Conservation (phyloP, 2,797 vertebrate species). For the Cossypha heuglini region DNA sequence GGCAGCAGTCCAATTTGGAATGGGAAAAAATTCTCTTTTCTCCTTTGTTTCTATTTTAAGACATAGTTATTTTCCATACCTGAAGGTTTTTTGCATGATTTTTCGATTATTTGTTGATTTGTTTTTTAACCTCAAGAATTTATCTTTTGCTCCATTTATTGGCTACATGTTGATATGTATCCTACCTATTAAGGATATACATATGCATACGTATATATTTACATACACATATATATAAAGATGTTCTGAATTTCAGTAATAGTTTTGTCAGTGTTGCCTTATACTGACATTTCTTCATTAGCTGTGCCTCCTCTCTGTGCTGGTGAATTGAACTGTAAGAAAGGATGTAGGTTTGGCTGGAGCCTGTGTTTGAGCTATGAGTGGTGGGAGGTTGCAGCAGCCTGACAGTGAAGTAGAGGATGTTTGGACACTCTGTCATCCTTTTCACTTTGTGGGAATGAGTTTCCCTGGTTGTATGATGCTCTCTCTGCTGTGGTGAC, state of each 20-base stretch:
- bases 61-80: not conserved
- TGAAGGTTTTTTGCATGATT: not conserved
- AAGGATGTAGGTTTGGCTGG: not conserved
- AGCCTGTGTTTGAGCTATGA: accelerated
- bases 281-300: not conserved
- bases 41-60: not conserved
- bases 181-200: not conserved
- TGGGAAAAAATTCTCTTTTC: not conserved
- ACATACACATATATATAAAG: too few relatives aligned
- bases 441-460: not conserved
- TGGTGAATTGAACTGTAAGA: not conserved
- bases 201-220: too few relatives aligned
- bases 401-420: accelerated
- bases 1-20: not conserved
- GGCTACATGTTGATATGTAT: not conserved
- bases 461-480: not conserved
- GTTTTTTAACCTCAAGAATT: not conserved
- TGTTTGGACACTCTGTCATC: not conserved
- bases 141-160: not conserved
- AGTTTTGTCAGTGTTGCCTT: not conserved
- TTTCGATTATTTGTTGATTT: not conserved
- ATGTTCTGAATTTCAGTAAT: not conserved
- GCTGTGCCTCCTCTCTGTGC: not conserved
- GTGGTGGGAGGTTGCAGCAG: not conserved
- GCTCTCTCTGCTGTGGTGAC: not conserved